Conservation (phyloP, 2,888 invertebrate species). For the Leucoma salicis region DNA sequence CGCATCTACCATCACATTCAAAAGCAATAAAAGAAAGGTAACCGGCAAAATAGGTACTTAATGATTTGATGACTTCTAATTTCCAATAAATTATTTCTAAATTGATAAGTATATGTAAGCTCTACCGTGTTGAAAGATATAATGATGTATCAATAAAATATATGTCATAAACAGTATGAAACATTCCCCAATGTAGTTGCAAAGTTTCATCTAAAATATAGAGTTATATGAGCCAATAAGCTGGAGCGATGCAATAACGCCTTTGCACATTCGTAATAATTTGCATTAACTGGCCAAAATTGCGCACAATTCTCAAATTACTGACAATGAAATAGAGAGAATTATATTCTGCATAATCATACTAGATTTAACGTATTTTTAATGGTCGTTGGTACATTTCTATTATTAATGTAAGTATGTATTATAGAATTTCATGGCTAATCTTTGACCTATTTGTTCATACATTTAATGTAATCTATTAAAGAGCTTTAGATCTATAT, state of each 20-base stretch:
- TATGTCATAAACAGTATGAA: background rate
- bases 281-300: constrained; percentile 2
- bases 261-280: background rate
- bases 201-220: constrained; percentile 1
- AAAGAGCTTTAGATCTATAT: background rate
- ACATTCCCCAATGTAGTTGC: background rate
- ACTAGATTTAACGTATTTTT: background rate
- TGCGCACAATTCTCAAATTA: constrained; percentile 5
- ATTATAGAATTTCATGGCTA: background rate
- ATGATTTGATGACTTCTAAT: too few relatives aligned
- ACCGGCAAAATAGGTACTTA: too few relatives aligned
- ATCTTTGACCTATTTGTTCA: constrained; percentile 1
- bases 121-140: too few relatives aligned
- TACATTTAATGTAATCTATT: background rate
- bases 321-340: background rate
- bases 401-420: constrained; percentile 1
- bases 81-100: too few relatives aligned
- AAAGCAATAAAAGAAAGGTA: too few relatives aligned
- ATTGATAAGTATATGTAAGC: too few relatives aligned
- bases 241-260: constrained; percentile 5
- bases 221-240: constrained; percentile 6
- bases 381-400: background rate
- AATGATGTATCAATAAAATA: too few relatives aligned
- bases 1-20: too few relatives aligned
- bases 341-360: constrained; percentile 6